These are phyloP conservation scores for Lepas anatifera DNA, from an alignment of 2,888 invertebrate genomes.

Conservation along the genomic window DNA sequence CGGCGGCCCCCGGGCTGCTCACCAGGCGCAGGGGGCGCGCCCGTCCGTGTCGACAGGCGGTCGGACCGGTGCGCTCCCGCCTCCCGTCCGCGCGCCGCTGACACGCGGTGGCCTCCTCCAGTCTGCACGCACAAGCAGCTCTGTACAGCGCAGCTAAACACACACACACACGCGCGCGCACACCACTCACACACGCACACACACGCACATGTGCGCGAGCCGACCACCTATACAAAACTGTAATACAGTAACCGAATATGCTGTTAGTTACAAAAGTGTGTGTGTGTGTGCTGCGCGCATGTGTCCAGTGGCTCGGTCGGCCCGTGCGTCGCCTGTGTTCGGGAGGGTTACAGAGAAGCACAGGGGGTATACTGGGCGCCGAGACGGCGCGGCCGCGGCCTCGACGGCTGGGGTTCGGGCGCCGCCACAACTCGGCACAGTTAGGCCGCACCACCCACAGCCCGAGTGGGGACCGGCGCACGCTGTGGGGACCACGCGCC, in stretches of 20 bases:
- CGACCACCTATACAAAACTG: constrained; percentile 2
- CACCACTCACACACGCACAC: neutral
- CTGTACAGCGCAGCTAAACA: too few relatives aligned
- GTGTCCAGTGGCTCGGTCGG: too few relatives aligned
- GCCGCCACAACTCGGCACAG: too few relatives aligned
- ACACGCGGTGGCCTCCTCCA: neutral
- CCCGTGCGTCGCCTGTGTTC: too few relatives aligned
- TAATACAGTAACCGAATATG: neutral
- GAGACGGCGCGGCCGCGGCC: neutral
- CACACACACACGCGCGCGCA: neutral
- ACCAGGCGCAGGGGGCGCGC: neutral
- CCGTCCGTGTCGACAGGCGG: too few relatives aligned
- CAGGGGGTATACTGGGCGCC: neutral
- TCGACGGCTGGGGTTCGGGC: neutral
- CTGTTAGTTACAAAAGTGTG: constrained; percentile 5
- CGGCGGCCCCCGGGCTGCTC: neutral
- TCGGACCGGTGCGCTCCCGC: too few relatives aligned
- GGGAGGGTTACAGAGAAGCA: neutral
- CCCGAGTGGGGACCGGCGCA: too few relatives aligned
- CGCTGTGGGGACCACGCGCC: too few relatives aligned
- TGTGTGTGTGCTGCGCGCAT: too few relatives aligned
- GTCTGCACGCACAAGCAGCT: too few relatives aligned
- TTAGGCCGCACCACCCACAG: too few relatives aligned
- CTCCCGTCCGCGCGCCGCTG: neutral
- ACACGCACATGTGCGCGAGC: neutral